Conservation (phyloP, 2,797 vertebrate genomes). For the Poecilia velifera region DNA sequence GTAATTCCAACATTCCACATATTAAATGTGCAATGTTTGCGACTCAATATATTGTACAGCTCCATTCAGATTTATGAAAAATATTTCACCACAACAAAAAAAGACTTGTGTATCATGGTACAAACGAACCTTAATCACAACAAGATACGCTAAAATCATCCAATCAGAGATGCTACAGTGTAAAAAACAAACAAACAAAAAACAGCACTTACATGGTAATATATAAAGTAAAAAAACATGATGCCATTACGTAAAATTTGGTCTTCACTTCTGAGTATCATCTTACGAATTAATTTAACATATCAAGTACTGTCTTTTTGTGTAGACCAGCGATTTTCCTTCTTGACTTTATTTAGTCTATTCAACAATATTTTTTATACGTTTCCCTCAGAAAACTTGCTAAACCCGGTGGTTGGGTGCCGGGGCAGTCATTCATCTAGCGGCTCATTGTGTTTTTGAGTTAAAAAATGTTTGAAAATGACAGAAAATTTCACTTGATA, state of each 20-base stretch:
- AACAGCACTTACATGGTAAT: neutral
- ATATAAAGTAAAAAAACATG: neutral
- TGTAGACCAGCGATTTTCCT: neutral
- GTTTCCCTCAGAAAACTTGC: no score
- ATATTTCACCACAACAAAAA: neutral
- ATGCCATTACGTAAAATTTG: neutral
- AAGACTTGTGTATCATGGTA: neutral
- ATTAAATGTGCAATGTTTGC: neutral
- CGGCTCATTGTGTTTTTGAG: no score
- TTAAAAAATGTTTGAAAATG: no score
- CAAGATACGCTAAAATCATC: neutral
- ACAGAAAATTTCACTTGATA: no score
- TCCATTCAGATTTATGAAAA: neutral
- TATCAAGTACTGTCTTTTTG: neutral
- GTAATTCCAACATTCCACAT: neutral
- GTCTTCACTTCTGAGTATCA: neutral
- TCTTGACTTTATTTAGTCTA: neutral
- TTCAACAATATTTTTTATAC: neutral
- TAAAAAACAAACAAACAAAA: neutral
- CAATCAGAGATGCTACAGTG: neutral
- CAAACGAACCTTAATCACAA: neutral
- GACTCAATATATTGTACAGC: neutral
- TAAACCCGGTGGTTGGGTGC: no score
- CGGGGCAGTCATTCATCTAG: no score
- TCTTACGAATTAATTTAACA: neutral